Conservation (phyloP, 2,888 invertebrate genomes). For the Gryllus longicercus region DNA sequence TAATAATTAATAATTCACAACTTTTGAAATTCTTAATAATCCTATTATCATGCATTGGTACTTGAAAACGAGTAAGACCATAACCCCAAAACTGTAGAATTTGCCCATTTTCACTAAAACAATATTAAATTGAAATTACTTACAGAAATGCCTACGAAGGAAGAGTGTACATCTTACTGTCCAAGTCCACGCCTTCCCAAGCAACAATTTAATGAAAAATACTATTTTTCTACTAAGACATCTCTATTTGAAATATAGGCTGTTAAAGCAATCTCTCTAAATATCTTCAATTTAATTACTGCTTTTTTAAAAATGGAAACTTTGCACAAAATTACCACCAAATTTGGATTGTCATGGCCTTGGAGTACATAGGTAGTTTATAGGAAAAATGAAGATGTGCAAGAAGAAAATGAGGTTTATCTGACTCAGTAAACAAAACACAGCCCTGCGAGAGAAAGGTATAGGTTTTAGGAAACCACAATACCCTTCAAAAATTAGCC, state of each 20-base stretch:
- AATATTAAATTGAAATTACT: slow-evolving; percentile 25
- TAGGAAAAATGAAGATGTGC: background rate
- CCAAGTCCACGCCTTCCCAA: slow-evolving; percentile 3
- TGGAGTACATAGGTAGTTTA: slow-evolving; percentile 8
- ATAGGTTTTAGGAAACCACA: background rate
- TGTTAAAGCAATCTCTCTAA: slow-evolving; percentile 2
- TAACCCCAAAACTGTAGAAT: slow-evolving; percentile 8
- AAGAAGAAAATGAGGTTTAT: background rate
- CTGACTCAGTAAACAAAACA: slow-evolving; percentile 8
- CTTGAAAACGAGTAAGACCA: background rate
- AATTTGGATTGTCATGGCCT: slow-evolving; percentile 17
- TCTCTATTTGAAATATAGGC: background rate
- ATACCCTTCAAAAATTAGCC: slow-evolving; percentile 8
- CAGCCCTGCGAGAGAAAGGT: slow-evolving; percentile 17
- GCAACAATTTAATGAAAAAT: background rate
- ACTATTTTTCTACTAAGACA: background rate
- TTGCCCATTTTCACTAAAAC: slow-evolving; percentile 20
- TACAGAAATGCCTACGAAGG: slow-evolving; percentile 17
- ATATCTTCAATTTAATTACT: slow-evolving; percentile 3
- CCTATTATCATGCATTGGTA: slow-evolving; percentile 17
- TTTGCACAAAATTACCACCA: background rate
- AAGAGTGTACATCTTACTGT: slow-evolving; percentile 22
- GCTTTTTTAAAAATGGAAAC: background rate
- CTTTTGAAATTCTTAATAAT: background rate
- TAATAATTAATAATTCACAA: slow-evolving; percentile 3